These are phyloP conservation scores for Poeciliopsis prolifica DNA, from an alignment of 2,113 vertebrate genomes.

Conservation along the genomic window DNA sequence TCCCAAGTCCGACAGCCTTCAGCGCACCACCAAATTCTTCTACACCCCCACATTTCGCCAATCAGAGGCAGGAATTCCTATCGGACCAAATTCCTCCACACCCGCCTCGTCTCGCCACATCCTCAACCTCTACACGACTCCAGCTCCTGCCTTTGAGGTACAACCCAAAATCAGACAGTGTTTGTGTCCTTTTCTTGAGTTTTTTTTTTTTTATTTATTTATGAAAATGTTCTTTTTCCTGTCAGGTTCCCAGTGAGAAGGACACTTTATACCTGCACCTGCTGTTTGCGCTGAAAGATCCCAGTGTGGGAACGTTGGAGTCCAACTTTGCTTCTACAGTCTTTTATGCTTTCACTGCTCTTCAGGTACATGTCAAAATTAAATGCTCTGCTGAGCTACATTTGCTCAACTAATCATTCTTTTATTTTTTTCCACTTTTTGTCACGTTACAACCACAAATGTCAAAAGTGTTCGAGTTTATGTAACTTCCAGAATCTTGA, in stretches of 20 bases:
- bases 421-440: background rate
- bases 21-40: conserved; percentile 79
- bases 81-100: conserved; percentile 72
- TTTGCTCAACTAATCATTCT: background rate
- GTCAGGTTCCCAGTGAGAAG: conserved; percentile 67
- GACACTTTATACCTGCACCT: conserved; percentile 84
- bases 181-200: background rate
- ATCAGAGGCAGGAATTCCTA: conserved; percentile 78
- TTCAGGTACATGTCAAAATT: conserved; percentile 72
- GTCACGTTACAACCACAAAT: background rate
- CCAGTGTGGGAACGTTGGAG: conserved; percentile 81
- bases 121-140: conserved; percentile 78
- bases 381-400: background rate
- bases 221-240: background rate
- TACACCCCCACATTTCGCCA: conserved; percentile 60
- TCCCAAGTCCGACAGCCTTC: conserved; percentile 72
- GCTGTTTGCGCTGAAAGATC: conserved; percentile 83
- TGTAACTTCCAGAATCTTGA: no score
- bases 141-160: conserved; percentile 69
- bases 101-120: conserved; percentile 75
- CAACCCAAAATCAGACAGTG: background rate
- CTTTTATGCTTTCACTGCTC: conserved; percentile 79
- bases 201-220: background rate
- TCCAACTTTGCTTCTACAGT: conserved; percentile 82
- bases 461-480: no score